Base-by-base conservation (phyloP, 2,113 vertebrate species). In the Phasianus colchicus region DNA sequence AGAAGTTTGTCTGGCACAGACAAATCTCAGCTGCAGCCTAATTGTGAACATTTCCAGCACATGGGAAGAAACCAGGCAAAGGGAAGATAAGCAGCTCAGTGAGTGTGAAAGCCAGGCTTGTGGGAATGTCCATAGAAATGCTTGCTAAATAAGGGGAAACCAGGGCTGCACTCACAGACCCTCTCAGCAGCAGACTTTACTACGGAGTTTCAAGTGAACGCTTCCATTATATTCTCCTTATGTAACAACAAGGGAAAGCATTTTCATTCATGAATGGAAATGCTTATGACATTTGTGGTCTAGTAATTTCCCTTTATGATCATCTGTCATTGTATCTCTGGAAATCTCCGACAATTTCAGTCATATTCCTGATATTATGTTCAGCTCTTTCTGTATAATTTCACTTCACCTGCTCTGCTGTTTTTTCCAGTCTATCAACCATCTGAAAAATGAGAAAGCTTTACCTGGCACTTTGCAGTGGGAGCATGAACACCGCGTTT, bases 191-290 rank as follows among this genome's bases (percentile, higher is more conserved):
- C 65, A 81, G 38, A 4, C 34, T 86, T n/a, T 30, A 8, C 77
- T 73, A 3, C 0, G 2, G 45, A 79, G 27, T 70, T 86, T 85
- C 36, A 75, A 73, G 70, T 30, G 54, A 90, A 66, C 34, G 5
- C n/a, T 81, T 69, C 58, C 66, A 60, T 61, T 75, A 29, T 32
- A 48, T 63, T 84, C 27, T 50, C 76, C 71, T 93, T 70, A 25
- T 32, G 45, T 57, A 75, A 90, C 52, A 61, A 77, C 18, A 75
- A 88, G 43, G 43, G 65, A 87, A 88, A 89, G 30, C 25, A 21
- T 77, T 92, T 83, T 83, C 77, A 90, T 90, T 95, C 92, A 84
- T 85, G 87, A 79, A 34, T 76, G 48, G 61, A 74, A 83, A 83
- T 43, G 38, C 70, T 94, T 70, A 76, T 82, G 84, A 70, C 87